Evolutionary conservation across 2,113 vertebrate genomes (phyloP).

Genomic region (Nansenia antarctica): DNA sequence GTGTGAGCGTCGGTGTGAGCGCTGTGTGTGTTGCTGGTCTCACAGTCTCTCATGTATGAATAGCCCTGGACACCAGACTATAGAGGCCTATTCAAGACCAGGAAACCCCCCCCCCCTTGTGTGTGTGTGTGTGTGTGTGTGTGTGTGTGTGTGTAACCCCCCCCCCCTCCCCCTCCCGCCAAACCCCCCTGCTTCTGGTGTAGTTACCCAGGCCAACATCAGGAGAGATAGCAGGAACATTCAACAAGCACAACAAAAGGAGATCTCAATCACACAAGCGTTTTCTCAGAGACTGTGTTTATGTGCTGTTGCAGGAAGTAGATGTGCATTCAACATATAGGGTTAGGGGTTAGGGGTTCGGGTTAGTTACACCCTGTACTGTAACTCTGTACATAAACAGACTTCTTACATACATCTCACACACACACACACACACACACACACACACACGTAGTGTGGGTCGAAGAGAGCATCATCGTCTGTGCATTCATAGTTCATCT

Average conservation of each 20-base stretch:
- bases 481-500: background rate
- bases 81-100: conserved; percentile 58
- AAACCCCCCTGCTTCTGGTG: no score
- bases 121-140: no score
- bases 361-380: conserved; percentile 37
- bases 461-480: background rate
- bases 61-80: conserved; percentile 58
- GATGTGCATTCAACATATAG: no score
- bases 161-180: no score
- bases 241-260: conserved; percentile 67
- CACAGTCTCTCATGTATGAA: background rate
- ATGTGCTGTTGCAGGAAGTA: conserved; percentile 66
- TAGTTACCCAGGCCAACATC: conserved; percentile 44
- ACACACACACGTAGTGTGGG: conserved; percentile 17
- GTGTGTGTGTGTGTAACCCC: no score
- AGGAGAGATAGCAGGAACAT: conserved; percentile 67
- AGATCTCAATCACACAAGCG: conserved; percentile 68
- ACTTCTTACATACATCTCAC: conserved; percentile 28
- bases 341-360: conserved; percentile 59
- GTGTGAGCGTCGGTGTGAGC: no score
- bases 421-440: conserved; percentile 16
- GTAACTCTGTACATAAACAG: conserved; percentile 35
- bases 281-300: conserved; percentile 55
- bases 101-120: no score
- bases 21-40: no score